Percentiles rank a stretch among this genome's conserved stretches.
phyloP scores from a whole-genome alignment of 2,113 vertebrate species.

The Microcebus ravelobensis region DNA sequence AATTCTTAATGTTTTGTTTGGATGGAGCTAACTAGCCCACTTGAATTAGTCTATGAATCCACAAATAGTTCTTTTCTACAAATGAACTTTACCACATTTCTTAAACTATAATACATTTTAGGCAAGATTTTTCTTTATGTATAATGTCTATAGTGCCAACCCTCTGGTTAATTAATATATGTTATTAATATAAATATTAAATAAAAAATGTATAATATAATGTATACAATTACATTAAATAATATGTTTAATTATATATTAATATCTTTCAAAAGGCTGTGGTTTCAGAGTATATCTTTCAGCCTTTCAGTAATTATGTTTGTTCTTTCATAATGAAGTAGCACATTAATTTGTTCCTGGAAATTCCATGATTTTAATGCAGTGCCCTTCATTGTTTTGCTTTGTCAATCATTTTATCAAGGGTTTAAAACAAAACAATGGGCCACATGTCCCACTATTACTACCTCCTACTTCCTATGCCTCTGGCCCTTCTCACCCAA shows the following conservation, averaged over 20 bases:
- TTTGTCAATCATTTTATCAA: constrained; percentile 27
- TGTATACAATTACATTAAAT: not conserved
- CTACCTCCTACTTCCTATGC: not conserved
- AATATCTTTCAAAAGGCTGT: not conserved
- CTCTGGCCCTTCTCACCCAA: not conserved
- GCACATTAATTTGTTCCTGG: not conserved
- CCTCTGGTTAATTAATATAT: not conserved
- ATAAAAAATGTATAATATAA: not conserved
- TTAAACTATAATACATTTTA: not conserved
- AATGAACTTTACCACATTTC: not conserved
- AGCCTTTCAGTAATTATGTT: not conserved
- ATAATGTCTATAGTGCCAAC: not conserved
- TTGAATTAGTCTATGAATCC: constrained; percentile 8
- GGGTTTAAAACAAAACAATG: constrained; percentile 5
- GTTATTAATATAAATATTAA: not conserved
- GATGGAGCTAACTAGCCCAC: not conserved
- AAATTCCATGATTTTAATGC: constrained; percentile 5
- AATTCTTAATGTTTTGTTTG: constrained; percentile 37
- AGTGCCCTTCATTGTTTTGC: not conserved
- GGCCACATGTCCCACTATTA: not conserved
- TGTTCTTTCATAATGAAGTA: not conserved
- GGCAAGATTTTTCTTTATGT: not conserved
- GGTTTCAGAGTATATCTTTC: not conserved
- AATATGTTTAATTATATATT: not conserved
- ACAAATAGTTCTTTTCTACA: constrained; percentile 24